Evolutionary conservation across 2,888 invertebrate species (phyloP).

Genomic region (Boloria selene): DNA sequence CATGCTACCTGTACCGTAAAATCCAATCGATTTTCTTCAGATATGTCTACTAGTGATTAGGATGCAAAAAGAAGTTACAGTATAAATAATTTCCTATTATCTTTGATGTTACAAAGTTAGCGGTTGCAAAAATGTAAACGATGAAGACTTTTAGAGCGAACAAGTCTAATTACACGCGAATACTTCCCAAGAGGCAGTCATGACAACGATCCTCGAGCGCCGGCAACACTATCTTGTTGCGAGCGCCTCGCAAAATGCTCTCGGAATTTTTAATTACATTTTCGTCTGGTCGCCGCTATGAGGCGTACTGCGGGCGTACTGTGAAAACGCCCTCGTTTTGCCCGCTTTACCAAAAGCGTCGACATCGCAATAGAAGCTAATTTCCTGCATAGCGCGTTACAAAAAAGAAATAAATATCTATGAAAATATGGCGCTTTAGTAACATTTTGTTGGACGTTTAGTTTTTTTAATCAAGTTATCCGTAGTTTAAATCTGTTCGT

Average conservation of each 20-base stretch:
- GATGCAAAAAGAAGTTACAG: conserved; percentile 2
- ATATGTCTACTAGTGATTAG: background rate
- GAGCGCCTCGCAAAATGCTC: conserved; percentile 78
- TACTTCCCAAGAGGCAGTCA: conserved; percentile 76
- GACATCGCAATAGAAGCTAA: conserved; percentile 82
- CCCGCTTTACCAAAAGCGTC: conserved; percentile 79
- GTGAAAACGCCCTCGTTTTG: conserved; percentile 74
- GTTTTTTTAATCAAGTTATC: background rate
- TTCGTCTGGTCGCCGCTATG: conserved; percentile 78
- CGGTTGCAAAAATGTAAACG: conserved; percentile 57
- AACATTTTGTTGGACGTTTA: conserved; percentile 30
- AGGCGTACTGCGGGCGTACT: conserved; percentile 68
- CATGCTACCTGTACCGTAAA: conserved; percentile 89
- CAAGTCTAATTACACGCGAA: conserved; percentile 79
- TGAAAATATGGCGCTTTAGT: conserved; percentile 63
- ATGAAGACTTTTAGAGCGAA: conserved; percentile 68
- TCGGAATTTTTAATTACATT: conserved; percentile 83
- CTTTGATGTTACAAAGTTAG: conserved; percentile 45
- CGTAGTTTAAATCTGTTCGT: background rate
- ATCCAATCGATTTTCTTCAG: conserved; percentile 29
- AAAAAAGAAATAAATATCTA: conserved; percentile 64
- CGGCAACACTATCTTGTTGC: conserved; percentile 80
- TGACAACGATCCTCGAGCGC: conserved; percentile 72
- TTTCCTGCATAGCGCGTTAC: conserved; percentile 79
- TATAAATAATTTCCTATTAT: conserved; percentile 54